A percentile compares a stretch with the other conserved stretches of the same genome.
Evolutionary conservation across 1,140 invertebrate genomes (phyloP).

Genomic region (Anastrepha obliqua): DNA sequence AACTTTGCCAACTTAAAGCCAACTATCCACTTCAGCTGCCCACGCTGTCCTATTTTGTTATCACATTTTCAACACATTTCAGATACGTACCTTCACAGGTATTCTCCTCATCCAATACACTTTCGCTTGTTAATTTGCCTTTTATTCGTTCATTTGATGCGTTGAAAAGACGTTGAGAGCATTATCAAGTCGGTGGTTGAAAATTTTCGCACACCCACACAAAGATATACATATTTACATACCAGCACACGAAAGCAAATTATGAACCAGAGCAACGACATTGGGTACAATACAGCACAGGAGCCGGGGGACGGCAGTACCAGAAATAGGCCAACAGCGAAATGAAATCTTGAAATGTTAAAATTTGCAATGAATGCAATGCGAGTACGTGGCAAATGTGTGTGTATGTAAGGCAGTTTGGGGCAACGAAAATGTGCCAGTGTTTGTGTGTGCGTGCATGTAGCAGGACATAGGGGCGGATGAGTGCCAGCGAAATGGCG

Average conservation of each 20-base stretch:
- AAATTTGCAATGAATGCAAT: background rate
- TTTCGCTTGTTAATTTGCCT: conserved; percentile 10
- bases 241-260: too few relatives aligned
- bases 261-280: too few relatives aligned
- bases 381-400: background rate
- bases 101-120: background rate
- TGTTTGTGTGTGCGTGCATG: background rate
- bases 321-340: conserved; percentile 23
- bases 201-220: background rate
- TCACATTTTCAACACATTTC: conserved; percentile 19
- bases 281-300: too few relatives aligned
- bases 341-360: conserved; percentile 16
- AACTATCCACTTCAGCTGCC: background rate
- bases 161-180: conserved; percentile 25
- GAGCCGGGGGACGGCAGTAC: background rate
- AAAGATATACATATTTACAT: too few relatives aligned
- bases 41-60: background rate
- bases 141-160: conserved; percentile 32
- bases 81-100: background rate
- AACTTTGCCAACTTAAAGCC: too few relatives aligned
- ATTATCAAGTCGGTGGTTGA: conserved; percentile 27
- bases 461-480: background rate
- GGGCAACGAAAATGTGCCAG: background rate
- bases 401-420: background rate
- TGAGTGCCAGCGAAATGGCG: conserved; percentile 9